Percentiles rank a stretch among this genome's conserved stretches.
These are phyloP conservation scores for Hemicrepidius hirtus DNA, from an alignment of 2,888 invertebrate species.

Conservation along the genomic window DNA sequence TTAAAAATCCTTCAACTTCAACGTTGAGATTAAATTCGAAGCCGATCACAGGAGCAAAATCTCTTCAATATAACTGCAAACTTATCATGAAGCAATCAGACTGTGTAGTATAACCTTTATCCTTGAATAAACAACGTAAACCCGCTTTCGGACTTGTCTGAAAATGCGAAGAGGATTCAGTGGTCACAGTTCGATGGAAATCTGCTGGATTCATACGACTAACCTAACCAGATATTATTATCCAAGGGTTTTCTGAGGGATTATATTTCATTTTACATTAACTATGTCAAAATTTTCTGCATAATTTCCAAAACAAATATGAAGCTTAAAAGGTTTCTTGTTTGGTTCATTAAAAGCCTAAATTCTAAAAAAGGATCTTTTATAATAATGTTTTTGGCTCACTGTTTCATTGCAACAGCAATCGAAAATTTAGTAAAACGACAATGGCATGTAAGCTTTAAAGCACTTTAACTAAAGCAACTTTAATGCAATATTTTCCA, in stretches of 20 bases:
- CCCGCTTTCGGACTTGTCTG: background rate
- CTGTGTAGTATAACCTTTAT: background rate
- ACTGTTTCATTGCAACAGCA: background rate
- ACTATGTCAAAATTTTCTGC: background rate
- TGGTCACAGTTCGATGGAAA: slow-evolving; percentile 1
- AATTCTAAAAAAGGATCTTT: too few species aligned
- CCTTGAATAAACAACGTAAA: background rate
- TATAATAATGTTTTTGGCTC: background rate
- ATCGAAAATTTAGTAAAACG: background rate
- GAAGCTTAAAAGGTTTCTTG: background rate
- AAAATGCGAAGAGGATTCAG: background rate
- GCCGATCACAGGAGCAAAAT: too few species aligned
- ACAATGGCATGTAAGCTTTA: slow-evolving; percentile 8
- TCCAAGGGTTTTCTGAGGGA: slow-evolving; percentile 17
- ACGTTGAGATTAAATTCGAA: too few species aligned
- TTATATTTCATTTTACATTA: background rate
- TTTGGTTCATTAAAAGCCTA: too few species aligned
- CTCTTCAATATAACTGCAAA: too few species aligned
- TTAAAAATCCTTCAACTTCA: too few species aligned
- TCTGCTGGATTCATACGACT: slow-evolving; percentile 16
- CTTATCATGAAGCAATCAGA: too few species aligned
- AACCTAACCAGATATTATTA: slow-evolving; percentile 9
- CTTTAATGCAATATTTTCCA: too few species aligned
- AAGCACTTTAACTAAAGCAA: too few species aligned
- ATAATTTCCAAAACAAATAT: too few species aligned